Base-by-base conservation (phyloP, 2,888 invertebrate genomes). In the Hirtodrosophila trivittata region DNA sequence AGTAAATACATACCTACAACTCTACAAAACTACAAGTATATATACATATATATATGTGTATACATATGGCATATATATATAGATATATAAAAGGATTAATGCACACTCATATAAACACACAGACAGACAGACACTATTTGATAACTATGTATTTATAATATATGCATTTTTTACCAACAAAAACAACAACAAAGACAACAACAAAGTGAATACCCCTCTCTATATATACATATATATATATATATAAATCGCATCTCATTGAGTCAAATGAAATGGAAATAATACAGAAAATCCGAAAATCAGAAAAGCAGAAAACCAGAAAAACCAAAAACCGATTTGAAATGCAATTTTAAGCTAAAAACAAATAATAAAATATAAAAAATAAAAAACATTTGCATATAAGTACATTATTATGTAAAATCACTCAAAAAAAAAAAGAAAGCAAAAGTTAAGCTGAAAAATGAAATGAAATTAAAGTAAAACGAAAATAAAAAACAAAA, bases 91-190 rank as follows among this genome's bases (percentile, higher is more conserved):
- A n/a, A n/a, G n/a, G 59, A 57, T 54, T 45, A 51, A 71, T 71
- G 69, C 63, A 66, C 46, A 47, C 25, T 16, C 18, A 52, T 3
- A 18, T 10, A 39, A 25, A 25, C 25, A 25, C 25, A 3, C 25
- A 25, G 4, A 25, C 25, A 42, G 55, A 60, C 56, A 58, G 49
- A 57, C 42, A 78, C 80, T 80, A 77, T 85, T 85, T 82, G 86
- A 85, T 77, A 86, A 77, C 82, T 86, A 86, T 86, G 85, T 86
- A 86, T 86, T 86, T 86, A 87, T 86, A 84, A 82, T 86, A 82
- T 87, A 86, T 82, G 87, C 76, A 76, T 77, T 86, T 86, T 86
- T 87, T 86, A 77, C 71, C 77, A 76, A 60, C 59, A 54, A 54
- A 59, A 74, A 59, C 16, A n/a, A n/a, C n/a, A n/a, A n/a, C n/a